These are phyloP conservation scores for Thripadectes ignobilis DNA, from an alignment of 2,797 vertebrate species.

Conservation along the genomic window DNA sequence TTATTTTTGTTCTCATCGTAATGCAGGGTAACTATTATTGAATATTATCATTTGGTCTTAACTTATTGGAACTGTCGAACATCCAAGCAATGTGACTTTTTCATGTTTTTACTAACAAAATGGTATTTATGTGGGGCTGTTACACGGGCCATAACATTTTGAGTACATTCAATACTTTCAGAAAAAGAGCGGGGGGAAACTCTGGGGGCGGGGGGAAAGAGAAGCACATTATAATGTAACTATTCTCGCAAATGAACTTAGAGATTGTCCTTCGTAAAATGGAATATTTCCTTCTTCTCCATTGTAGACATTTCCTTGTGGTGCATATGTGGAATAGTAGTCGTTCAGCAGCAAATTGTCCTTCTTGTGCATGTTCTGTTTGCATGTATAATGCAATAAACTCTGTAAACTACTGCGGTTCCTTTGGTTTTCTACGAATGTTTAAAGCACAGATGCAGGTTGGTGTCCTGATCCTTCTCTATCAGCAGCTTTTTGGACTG, in stretches of 20 bases:
- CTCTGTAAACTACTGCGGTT: constrained; percentile 79
- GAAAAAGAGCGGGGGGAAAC: constrained; percentile 56
- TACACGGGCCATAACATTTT: constrained; percentile 78
- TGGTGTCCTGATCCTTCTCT: constrained; percentile 32
- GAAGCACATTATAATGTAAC: constrained; percentile 85
- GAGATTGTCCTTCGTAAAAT: constrained; percentile 78
- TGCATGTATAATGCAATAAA: constrained; percentile 99
- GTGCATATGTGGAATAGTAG: constrained; percentile 86
- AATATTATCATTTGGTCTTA: constrained; percentile 82
- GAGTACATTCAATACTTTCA: constrained; percentile 76
- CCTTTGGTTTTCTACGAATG: constrained; percentile 75
- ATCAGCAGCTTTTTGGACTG: background rate
- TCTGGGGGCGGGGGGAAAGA: constrained; percentile 68
- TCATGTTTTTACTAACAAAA: constrained; percentile 80
- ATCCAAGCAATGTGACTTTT: constrained; percentile 82
- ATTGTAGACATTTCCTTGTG: constrained; percentile 83
- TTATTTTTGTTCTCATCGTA: constrained; percentile 84
- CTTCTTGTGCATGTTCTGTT: constrained; percentile 93
- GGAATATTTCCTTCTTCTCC: constrained; percentile 75
- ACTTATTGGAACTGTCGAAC: constrained; percentile 83
- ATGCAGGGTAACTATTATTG: constrained; percentile 85
- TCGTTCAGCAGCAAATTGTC: constrained; percentile 86
- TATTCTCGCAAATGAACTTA: constrained; percentile 75
- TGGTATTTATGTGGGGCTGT: constrained; percentile 79
- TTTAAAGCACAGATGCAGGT: background rate